Conservation (phyloP, 2,888 invertebrate species). For the Dasysyrphus tricinctus region DNA sequence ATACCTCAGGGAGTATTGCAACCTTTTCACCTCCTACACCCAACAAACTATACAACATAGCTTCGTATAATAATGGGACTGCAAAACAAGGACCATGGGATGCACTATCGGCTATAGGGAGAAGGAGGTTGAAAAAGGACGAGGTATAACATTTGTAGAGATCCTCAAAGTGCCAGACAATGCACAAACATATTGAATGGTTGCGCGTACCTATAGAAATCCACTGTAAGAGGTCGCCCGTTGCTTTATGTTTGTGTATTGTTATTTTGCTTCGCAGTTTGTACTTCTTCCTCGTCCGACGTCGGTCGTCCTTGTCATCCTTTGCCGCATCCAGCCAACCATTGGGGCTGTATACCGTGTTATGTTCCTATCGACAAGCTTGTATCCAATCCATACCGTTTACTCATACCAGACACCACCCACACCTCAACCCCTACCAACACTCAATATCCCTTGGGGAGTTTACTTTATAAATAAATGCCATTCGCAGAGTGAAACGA, state of each 20-base stretch:
- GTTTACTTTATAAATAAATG: conserved; percentile 65
- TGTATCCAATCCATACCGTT: conserved; percentile 31
- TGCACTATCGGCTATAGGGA: conserved; percentile 8
- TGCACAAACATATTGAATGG: conserved; percentile 72
- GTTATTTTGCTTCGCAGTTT: conserved; percentile 45
- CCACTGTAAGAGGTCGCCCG: conserved; percentile 37
- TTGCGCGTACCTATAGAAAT: conserved; percentile 40
- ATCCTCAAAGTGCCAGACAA: conserved; percentile 68
- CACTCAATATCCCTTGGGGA: conserved; percentile 42
- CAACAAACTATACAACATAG: neutral
- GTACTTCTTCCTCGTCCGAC: conserved; percentile 22
- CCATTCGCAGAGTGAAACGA: conserved; percentile 24
- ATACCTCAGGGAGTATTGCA: conserved; percentile 56
- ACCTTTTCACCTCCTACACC: conserved; percentile 53
- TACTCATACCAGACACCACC: neutral
- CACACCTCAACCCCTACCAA: neutral
- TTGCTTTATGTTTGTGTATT: conserved; percentile 47
- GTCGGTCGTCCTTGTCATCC: conserved; percentile 15
- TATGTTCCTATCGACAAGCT: conserved; percentile 38
- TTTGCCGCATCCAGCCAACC: conserved; percentile 8
- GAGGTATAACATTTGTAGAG: conserved; percentile 59
- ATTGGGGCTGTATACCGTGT: conserved; percentile 13
- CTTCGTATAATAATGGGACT: conserved; percentile 29
- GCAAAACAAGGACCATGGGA: conserved; percentile 19
- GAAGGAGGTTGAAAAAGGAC: neutral